phyloP scores from a whole-genome alignment of 2,113 vertebrate species.

The Tricholaema leucomelas region DNA sequence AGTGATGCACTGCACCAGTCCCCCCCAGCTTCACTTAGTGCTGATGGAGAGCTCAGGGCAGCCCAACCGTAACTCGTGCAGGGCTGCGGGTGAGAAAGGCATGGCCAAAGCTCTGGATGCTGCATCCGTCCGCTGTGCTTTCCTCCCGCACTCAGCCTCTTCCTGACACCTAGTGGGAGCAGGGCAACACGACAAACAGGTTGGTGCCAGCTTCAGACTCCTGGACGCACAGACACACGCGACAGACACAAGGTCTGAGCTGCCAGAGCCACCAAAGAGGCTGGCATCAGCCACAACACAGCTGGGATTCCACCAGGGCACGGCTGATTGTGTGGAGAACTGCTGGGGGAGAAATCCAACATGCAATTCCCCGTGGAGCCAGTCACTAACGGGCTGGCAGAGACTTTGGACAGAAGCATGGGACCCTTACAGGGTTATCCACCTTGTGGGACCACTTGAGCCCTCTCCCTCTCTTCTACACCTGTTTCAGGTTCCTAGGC shows the following conservation, averaged over 20 bases:
- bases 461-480: neutral
- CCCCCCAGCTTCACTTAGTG: neutral
- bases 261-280: neutral
- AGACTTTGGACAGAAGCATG: neutral
- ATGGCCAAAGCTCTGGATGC: neutral
- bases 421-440: neutral
- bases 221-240: neutral
- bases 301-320: neutral
- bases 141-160: constrained; percentile 21
- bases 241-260: neutral
- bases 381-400: neutral
- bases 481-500: neutral
- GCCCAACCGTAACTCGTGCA: accelerated
- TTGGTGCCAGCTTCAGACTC: neutral
- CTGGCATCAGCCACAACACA: neutral
- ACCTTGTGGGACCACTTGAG: neutral
- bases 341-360: neutral
- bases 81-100: neutral
- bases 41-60: neutral
- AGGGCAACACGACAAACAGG: neutral
- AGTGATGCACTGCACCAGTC: accelerated
- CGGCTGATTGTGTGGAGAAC: neutral
- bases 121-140: neutral
- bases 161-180: constrained; percentile 67
- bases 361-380: neutral